phyloP scores from a whole-genome alignment of 2,113 vertebrate genomes.

The Anolis sagrei region DNA sequence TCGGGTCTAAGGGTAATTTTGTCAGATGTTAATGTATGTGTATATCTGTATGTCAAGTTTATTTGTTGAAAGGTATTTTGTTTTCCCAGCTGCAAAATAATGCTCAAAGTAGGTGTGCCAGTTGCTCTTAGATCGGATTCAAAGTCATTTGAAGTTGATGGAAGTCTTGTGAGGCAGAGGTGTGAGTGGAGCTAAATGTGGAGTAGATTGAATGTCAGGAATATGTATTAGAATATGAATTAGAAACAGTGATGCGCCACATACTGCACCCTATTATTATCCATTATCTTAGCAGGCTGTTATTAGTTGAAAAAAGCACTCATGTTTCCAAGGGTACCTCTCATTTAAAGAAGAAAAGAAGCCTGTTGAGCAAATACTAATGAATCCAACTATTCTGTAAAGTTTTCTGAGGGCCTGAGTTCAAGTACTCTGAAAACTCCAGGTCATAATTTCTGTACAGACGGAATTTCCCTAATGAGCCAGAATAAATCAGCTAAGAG shows the following conservation, averaged over 20 bases:
- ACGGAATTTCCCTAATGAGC: not conserved
- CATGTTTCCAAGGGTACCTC: constrained; percentile 31
- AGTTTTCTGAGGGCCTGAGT: not conserved
- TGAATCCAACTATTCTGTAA: not conserved
- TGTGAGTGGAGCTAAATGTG: constrained; percentile 26
- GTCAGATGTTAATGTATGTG: not conserved
- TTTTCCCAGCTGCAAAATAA: not conserved
- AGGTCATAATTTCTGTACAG: not conserved
- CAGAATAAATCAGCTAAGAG: not conserved
- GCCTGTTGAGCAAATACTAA: not conserved
- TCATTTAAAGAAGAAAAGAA: constrained; percentile 22
- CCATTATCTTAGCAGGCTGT: constrained; percentile 35
- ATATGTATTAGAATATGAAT: constrained; percentile 43
- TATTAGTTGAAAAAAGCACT: constrained; percentile 39
- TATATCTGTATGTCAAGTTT: not conserved
- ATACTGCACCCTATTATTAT: constrained; percentile 30
- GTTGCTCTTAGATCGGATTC: constrained; percentile 16
- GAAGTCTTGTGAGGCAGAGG: constrained; percentile 21
- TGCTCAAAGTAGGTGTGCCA: not conserved
- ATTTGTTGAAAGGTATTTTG: not conserved
- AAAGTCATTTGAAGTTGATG: constrained; percentile 34
- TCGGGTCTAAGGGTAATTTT: not conserved
- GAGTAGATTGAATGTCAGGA: constrained; percentile 31
- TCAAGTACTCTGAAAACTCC: too few species aligned
- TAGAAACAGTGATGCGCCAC: constrained; percentile 33